Percentiles rank a stretch among this genome's conserved stretches.
Conservation (phyloP, 2,797 vertebrate species). For the Sebastiscus tertius region DNA sequence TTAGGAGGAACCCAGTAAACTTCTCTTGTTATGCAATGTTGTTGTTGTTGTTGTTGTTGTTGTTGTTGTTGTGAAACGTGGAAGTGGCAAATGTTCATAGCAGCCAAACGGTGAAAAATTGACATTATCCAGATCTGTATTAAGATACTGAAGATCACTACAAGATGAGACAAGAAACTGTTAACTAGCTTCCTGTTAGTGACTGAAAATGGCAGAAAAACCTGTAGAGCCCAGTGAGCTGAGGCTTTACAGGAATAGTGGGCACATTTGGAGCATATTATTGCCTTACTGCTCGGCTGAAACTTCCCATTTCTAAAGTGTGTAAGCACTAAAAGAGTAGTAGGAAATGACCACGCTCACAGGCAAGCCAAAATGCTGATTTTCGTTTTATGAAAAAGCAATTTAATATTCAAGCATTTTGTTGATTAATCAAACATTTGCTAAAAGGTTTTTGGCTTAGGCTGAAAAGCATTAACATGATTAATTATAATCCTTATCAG, state of each 20-base stretch:
- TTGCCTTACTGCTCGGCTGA: neutral
- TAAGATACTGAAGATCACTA: neutral
- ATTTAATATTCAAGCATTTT: neutral
- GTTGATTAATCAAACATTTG: neutral
- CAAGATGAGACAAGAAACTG: neutral
- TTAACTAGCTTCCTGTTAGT: slow-evolving; percentile 8
- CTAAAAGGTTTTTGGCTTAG: neutral
- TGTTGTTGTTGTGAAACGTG: neutral
- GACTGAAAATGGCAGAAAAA: neutral
- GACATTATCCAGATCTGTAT: neutral
- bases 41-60: neutral
- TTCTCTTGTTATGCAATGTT: neutral
- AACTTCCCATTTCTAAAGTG: neutral
- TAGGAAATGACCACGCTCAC: neutral
- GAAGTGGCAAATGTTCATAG: neutral
- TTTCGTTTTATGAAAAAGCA: neutral
- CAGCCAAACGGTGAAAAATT: neutral
- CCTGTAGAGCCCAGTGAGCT: neutral
- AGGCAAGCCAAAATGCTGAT: neutral
- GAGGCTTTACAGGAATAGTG: slow-evolving; percentile 5
- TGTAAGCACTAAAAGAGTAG: neutral
- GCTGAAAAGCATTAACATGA: slow-evolving; percentile 1
- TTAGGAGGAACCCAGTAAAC: neutral
- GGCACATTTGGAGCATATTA: neutral
- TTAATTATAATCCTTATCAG: neutral